Base-by-base conservation (phyloP, 2,888 invertebrate species). In the Nomada hirtipes region DNA sequence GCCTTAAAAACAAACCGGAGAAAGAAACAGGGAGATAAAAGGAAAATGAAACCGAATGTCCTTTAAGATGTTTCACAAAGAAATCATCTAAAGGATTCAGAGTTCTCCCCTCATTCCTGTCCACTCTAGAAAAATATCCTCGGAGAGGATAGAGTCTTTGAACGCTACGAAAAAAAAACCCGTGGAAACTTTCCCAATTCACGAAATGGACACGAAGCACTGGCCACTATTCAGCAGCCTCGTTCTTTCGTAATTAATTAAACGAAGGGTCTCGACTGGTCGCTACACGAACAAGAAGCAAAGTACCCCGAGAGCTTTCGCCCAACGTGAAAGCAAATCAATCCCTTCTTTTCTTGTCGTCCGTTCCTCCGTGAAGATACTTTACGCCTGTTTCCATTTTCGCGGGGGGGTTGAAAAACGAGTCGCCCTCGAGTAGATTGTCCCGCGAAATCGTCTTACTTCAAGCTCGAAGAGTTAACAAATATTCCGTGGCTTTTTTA, bases 121-220 rank as follows among this genome's bases (percentile, higher is more conserved):
- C 47, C 13, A 23, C 53, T 50, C 68, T 69, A 65, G 61, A 53
- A 50, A 55, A 78, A 76, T 50, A 42, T 44, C 23, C 76, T 36
- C 44, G 52, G n/a, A 47, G 53, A 53, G 55, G 63, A 36, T 2
- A 53, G 50, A 53, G 57, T 53, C 64, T 23, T 52, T 2, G 55
- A 69, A 47, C 13, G 64, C 29, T 10, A 7, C 15, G 13, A n/a
- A 42, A 61, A 42, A 61, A 60, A 63, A 26, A 36, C 29, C n/a
- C 11, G 53, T 11, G 18, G n/a, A 26, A 74, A 74, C 63, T 81
- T 69, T 81, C 69, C 50, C 69, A 65, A 65, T 74, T 42, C 53
- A 10, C n/a, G n/a, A 63, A 74, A 44, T 60, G 52, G 64, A 11
- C 55, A 18, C 26, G 26, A 59, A 42, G 9, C 64, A 1, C 50